Base-by-base conservation (phyloP, 1,140 invertebrate genomes). In the Solenopsis fugax region DNA sequence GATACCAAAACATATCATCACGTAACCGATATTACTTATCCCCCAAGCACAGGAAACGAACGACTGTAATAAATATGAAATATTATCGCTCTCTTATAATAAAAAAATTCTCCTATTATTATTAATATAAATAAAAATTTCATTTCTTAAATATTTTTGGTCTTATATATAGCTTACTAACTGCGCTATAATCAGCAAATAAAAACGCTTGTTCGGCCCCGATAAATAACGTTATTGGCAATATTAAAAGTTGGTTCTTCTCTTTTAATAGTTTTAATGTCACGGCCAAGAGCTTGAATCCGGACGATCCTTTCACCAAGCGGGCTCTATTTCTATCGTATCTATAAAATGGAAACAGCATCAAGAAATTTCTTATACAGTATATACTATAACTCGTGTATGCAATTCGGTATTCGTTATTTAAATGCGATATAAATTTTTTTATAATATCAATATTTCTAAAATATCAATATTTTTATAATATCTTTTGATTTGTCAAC, bases 121-220 rank as follows among this genome's bases (percentile, higher is more conserved):
- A 73, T 5, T n/a, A 50, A 50, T 75, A 18, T 29, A 29, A 71
- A 4, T 1, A 24, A n/a, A 24, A 71, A 81, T 16, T 29, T 71
- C 0, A n/a, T 81, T 54, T 41, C 18, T 16, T 24, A 67, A 21
- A 41, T 7, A 54, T 56, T 10, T 29, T 37, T 10, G 7, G 6
- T 41, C 13, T 37, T 7, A 18, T 16, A 50, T 7, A 9, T 18
- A 64, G 34, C 0, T 78, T 2, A 95, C 96, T 96, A 95, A 98
- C 98, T 88, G 97, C 97, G 10, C 98, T 99, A 88, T 97, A 99
- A 93, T 99, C 98, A 9, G 98, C 98, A 9, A 97, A 97, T 89
- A 99, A 96, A 94, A 99, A 99, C 0, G 98, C 98, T 94, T 99
- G 98, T 93, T 99, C 98, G 45, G 99, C 96, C 0, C 98, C 98